A percentile compares a stretch with the other conserved stretches of the same genome.
Conservation (phyloP, 2,888 invertebrate species). For the Xylocampa areola region DNA sequence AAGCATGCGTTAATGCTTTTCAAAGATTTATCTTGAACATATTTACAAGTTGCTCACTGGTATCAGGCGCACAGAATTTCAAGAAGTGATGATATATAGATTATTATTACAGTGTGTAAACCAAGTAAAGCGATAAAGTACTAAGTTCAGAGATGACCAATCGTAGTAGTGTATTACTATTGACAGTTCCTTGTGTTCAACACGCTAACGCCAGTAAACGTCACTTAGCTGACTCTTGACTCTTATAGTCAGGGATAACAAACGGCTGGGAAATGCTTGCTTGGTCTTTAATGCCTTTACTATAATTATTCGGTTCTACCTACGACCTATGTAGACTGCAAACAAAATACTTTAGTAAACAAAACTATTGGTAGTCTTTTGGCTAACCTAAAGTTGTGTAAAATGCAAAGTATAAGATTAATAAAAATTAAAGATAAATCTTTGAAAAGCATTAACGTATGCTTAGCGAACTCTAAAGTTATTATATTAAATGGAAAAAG, state of each 20-base stretch:
- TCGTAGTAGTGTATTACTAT: conserved; percentile 43
- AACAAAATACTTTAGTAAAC: too few relatives aligned
- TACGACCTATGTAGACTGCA: too few relatives aligned
- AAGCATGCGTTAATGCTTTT: too few relatives aligned
- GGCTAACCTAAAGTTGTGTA: too few relatives aligned
- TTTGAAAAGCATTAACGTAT: too few relatives aligned
- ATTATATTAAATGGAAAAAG: too few relatives aligned
- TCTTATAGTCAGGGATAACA: conserved; percentile 23
- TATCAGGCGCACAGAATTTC: background rate
- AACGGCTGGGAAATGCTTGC: conserved; percentile 22
- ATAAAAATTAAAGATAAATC: too few relatives aligned
- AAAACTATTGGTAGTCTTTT: too few relatives aligned
- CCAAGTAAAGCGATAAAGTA: conserved; percentile 24
- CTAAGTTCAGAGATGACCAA: conserved; percentile 54
- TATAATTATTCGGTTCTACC: too few relatives aligned
- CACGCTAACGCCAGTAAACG: conserved; percentile 38
- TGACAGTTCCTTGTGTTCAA: conserved; percentile 52
- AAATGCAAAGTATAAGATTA: too few relatives aligned
- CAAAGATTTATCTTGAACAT: background rate
- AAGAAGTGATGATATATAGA: conserved; percentile 5
- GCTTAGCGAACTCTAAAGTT: too few relatives aligned
- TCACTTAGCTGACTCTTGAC: conserved; percentile 48
- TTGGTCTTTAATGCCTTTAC: background rate
- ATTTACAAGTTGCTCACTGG: background rate
- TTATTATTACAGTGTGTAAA: conserved; percentile 27